These are phyloP conservation scores for Synergus japonicus DNA, from an alignment of 2,888 invertebrate genomes.

Conservation along the genomic window DNA sequence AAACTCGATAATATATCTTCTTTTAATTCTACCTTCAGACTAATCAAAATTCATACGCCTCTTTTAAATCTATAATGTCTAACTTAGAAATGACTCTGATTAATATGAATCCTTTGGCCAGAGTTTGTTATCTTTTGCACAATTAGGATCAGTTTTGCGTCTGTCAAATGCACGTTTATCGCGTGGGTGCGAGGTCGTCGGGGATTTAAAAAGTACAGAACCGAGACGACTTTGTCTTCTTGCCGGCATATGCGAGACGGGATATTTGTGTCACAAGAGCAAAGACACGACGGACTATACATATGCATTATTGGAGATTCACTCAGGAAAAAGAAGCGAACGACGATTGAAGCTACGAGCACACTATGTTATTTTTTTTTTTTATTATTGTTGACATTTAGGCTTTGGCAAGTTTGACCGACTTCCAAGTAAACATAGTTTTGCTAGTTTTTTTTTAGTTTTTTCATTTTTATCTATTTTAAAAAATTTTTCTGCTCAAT, in stretches of 20 bases:
- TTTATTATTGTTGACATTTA: constrained; percentile 3
- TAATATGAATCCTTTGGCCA: not conserved
- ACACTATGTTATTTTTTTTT: not conserved
- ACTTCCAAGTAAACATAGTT: constrained; percentile 16
- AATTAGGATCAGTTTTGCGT: constrained; percentile 10
- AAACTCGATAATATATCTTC: constrained; percentile 32
- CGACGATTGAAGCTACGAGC: not conserved
- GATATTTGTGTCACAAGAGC: constrained; percentile 40
- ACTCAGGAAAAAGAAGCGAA: not conserved
- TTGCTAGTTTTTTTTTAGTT: too few species aligned
- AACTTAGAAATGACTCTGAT: not conserved
- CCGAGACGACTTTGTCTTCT: constrained; percentile 36
- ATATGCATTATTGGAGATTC: constrained; percentile 11
- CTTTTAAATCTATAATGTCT: not conserved
- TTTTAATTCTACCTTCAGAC: constrained; percentile 1
- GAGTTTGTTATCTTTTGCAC: constrained; percentile 34
- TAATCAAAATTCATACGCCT: not conserved
- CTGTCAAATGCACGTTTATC: constrained; percentile 41
- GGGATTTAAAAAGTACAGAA: constrained; percentile 35
- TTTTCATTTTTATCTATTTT: not conserved
- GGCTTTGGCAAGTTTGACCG: constrained; percentile 18
- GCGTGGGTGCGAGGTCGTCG: constrained; percentile 49
- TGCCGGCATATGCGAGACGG: constrained; percentile 29
- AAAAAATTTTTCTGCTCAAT: not conserved
- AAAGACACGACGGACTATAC: constrained; percentile 14